Base-by-base conservation (phyloP, 2,113 vertebrate species). In the Chloebia gouldiae region DNA sequence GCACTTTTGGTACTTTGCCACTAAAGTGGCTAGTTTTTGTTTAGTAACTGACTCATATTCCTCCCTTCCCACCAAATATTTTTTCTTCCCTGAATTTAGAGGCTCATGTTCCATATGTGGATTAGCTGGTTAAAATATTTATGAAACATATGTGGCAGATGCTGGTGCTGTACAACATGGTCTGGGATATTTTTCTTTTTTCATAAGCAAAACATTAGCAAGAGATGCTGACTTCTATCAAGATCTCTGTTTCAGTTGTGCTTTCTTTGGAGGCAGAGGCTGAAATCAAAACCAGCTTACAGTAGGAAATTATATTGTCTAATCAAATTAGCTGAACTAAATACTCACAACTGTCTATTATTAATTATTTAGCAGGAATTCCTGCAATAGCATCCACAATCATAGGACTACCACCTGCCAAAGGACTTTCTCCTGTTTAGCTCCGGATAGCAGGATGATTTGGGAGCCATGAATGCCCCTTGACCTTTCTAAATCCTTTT, bases 401-500 rank as follows among this genome's bases (percentile, higher is more conserved):
- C 53, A 93, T 2, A 84, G 56, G 57, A 81, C 63, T 44, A 84
- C 82, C 84, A 91, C 49, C 50, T 92, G 83, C 65, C 88, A 88
- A 77, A 96, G 64, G 54, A 88, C 93, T 86, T 96, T 95, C 86
- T 93, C 78, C 63, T 66, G 27, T 54, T 89, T 72, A 95, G 60
- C 79, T 85, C 60, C 35, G 31, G 69, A 64, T 33, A 92, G 91
- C n/a, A 76, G 77, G 54, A 90, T 94, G 94, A 95, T 95, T 97
- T 97, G 93, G 96, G 96, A 98, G 96, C 90, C 97, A 96, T 24
- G 92, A 95, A 95, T 94, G 94, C 96, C 95, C 98, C 97, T 72
- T 98, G 97, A 98, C 97, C 97, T 78, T 39, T 94, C 89, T 75
- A 98, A 98, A 98, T 97, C 96, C 96, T 98, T 97, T 97, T 91